Base-by-base conservation (phyloP, 2,113 vertebrate species). In the Nycticryphes semicollaris region DNA sequence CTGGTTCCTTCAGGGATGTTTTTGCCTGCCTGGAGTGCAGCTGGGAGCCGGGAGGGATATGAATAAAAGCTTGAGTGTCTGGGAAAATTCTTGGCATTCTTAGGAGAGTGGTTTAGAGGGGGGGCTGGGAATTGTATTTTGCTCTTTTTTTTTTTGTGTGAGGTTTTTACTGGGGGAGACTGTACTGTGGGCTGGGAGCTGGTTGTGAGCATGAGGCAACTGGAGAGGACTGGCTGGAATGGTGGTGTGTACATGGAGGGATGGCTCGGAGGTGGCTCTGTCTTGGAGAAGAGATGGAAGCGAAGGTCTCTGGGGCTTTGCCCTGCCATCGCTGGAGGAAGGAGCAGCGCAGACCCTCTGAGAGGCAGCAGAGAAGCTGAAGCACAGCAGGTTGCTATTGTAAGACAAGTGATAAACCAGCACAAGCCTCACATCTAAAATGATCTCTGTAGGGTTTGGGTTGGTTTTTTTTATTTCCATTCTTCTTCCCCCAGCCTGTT, bases 51-150 rank as follows among this genome's bases (percentile, higher is more conserved):
- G 70, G 94, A 89, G 93, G 86, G 64, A 54, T 62, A 13, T 12
- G 96, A 95, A 97, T 94, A 97, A 97, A 96, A 87, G 74, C 91
- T 67, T 8, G 64, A 96, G 95, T 97, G 97, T 98, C 98, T 98
- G 97, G 97, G 97, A 97, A 97, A 97, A 98, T 98, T 98, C 98
- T 92, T 98, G 54, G 94, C 97, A 97, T 98, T 98, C 97, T 93
- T 97, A 80, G 78, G 84, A 81, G 91, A 77, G 66, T 0, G 6
- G 75, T 84, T 90, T 89, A 77, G 90, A 31, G 13, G 15, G 64
- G 64, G 51, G 53, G 50, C 85, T 94, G 87, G 79, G 74, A 77
- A 81, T 88, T 73, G 74, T 45, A 33, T 54, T 54, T 47, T 47
- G 45, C 7, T 47, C 8, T 23, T 35, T 51, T 68, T 54, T 54